These are phyloP conservation scores for Trogon surrucura DNA, from an alignment of 2,113 vertebrate species.

Conservation along the genomic window DNA sequence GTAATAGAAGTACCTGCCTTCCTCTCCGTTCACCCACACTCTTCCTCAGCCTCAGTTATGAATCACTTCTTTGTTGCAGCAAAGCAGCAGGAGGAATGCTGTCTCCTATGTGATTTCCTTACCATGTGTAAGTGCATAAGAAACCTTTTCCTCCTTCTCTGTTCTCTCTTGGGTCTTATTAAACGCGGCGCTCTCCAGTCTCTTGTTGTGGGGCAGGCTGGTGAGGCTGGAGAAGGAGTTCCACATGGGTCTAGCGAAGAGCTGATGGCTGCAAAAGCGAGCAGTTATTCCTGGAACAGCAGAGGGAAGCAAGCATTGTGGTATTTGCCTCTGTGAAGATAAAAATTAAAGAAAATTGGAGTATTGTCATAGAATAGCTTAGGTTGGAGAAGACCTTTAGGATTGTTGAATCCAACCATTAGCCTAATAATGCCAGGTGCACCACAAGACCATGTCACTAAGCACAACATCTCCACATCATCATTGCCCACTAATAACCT, in stretches of 20 bases:
- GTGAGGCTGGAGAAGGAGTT: not conserved
- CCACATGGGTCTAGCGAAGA: not conserved
- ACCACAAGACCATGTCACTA: too few species aligned
- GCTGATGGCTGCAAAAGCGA: not conserved
- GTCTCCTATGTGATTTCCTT: not conserved
- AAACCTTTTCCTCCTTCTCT: not conserved
- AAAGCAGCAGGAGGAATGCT: not conserved
- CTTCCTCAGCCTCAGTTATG: not conserved
- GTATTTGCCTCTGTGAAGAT: not conserved
- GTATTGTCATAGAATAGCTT: too few species aligned
- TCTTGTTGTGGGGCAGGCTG: not conserved
- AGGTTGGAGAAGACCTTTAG: too few species aligned
- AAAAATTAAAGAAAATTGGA: not conserved
- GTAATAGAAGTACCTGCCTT: not conserved
- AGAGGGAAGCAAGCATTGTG: not conserved
- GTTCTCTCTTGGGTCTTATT: not conserved
- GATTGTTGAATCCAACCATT: too few species aligned
- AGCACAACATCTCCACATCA: too few species aligned
- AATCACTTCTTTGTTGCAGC: not conserved
- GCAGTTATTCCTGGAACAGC: not conserved
- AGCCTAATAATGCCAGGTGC: too few species aligned
- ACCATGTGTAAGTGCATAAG: not conserved
- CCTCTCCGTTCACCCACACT: not conserved
- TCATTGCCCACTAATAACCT: not conserved
- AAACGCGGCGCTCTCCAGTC: not conserved